phyloP scores from a whole-genome alignment of 2,113 vertebrate species.

The Physeter macrocephalus region DNA sequence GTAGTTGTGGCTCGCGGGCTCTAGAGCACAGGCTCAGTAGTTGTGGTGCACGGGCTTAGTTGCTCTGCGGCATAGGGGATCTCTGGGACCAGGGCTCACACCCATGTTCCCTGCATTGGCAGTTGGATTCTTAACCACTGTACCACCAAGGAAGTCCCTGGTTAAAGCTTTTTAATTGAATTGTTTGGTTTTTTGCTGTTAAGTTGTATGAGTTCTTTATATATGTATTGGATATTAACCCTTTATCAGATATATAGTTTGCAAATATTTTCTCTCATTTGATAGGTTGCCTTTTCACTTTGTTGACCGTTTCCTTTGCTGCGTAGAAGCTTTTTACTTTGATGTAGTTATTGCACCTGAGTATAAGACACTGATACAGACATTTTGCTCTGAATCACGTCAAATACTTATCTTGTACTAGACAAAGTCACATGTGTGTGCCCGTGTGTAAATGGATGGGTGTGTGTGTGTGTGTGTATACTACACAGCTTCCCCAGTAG shows the following conservation, averaged over 20 bases:
- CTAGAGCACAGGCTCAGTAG: no score
- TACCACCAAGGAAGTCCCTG: no score
- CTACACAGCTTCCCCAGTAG: neutral
- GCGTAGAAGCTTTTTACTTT: neutral
- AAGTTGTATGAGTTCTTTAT: no score
- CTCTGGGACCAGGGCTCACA: no score
- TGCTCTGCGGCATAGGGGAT: no score
- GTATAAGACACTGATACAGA: neutral
- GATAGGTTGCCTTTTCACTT: neutral
- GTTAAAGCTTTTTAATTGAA: neutral
- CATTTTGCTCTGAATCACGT: neutral
- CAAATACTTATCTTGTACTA: neutral
- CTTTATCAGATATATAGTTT: neutral
- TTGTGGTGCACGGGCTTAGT: no score
- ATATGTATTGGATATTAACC: neutral
- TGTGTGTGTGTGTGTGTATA: no score
- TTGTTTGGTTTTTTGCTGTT: neutral
- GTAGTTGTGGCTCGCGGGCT: accelerated
- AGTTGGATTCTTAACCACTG: no score
- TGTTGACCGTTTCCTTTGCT: neutral
- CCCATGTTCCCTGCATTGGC: no score
- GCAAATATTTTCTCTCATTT: neutral
- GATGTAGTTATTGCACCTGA: neutral
- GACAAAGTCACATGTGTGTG: accelerated
- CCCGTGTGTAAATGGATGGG: neutral